Conservation (phyloP, 2,797 vertebrate genomes). For the Morus bassanus region DNA sequence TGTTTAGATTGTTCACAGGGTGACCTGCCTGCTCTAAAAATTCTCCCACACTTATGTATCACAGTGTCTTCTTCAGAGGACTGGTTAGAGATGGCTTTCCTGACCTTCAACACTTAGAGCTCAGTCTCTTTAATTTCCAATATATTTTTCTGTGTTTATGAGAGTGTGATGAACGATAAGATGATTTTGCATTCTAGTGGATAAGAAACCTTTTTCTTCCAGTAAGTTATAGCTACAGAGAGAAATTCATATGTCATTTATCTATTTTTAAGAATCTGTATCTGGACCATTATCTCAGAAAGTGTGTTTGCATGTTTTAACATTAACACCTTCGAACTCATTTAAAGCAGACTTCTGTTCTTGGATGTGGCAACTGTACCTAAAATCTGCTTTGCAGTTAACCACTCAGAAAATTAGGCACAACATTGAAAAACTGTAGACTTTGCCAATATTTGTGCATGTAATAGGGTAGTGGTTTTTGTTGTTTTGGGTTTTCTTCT, state of each 20-base stretch:
- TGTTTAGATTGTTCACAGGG: too few species aligned
- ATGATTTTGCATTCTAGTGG: not conserved
- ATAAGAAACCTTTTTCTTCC: not conserved
- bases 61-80: not conserved
- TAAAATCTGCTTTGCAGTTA: not conserved
- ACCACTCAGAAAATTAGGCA: not conserved
- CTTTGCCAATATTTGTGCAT: not conserved
- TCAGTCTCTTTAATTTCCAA: not conserved
- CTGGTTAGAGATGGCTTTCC: not conserved
- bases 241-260: not conserved
- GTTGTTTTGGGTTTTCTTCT: not conserved
- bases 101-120: not conserved
- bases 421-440: not conserved
- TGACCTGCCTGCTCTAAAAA: too few species aligned
- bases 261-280: not conserved
- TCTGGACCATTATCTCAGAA: not conserved
- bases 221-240: not conserved
- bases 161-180: not conserved
- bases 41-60: not conserved
- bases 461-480: fast-evolving
- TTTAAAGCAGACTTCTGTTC: not conserved
- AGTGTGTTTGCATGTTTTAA: not conserved
- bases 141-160: not conserved
- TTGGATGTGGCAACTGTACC: not conserved
- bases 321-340: not conserved